phyloP scores from a whole-genome alignment of 2,113 vertebrate species.

The Podarcis cretensis region DNA sequence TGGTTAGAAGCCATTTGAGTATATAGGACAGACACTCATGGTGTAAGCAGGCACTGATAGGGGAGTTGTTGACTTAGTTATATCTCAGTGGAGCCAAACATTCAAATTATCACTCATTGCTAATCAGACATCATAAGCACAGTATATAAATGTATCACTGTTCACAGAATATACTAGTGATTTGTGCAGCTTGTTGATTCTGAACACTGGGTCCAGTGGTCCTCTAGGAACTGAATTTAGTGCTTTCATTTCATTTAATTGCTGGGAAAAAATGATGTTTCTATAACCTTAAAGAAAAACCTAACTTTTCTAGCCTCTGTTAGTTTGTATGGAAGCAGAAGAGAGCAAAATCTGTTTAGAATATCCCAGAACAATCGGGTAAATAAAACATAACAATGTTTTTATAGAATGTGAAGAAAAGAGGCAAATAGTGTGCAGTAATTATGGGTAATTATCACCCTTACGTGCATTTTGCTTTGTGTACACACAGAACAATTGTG shows the following conservation, averaged over 20 bases:
- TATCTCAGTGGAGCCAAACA: no score
- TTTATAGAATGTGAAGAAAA: not conserved
- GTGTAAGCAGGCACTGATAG: not conserved
- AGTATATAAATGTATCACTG: not conserved
- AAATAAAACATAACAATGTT: not conserved
- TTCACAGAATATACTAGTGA: not conserved
- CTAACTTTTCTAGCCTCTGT: not conserved
- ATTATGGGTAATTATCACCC: not conserved
- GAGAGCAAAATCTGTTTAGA: not conserved
- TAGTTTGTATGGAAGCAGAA: not conserved
- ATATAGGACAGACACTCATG: slow-evolving; percentile 34
- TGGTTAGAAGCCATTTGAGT: slow-evolving; percentile 8
- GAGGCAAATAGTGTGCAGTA: not conserved
- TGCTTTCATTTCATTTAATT: not conserved
- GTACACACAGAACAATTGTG: not conserved
- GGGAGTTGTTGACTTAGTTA: not conserved
- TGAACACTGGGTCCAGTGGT: not conserved
- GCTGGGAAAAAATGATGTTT: not conserved
- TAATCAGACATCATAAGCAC: not conserved
- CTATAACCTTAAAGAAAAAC: not conserved
- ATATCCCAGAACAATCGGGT: not conserved
- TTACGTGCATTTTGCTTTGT: not conserved
- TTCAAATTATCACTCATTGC: not conserved
- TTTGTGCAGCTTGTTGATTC: not conserved
- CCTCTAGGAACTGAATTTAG: not conserved